Percentiles rank a stretch among this genome's conserved stretches.
These are phyloP conservation scores for Pasiphila rectangulata DNA, from an alignment of 2,888 invertebrate species.

Conservation along the genomic window DNA sequence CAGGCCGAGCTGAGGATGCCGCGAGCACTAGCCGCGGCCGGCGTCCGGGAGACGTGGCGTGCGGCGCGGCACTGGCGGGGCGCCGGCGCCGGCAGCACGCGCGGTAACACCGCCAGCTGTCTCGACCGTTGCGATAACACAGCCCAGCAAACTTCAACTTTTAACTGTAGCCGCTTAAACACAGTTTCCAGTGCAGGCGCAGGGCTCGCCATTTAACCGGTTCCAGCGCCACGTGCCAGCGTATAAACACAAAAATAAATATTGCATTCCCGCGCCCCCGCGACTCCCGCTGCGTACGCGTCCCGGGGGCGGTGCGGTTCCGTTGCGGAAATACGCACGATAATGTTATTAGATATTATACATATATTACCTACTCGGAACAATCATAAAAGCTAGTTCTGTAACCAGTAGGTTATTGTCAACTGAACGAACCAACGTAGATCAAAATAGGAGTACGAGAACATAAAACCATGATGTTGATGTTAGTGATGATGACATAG, in stretches of 20 bases:
- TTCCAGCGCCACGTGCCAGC: conserved; percentile 39
- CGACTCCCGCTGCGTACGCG: background rate
- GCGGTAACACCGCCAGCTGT: conserved; percentile 6
- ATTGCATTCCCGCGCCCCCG: conserved; percentile 13
- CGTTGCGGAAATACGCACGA: too few species aligned
- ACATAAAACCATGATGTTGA: too few species aligned
- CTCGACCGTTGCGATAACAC: conserved; percentile 6
- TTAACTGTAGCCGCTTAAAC: background rate
- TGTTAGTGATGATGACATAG: too few species aligned
- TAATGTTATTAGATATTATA: too few species aligned
- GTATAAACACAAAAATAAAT: conserved; percentile 36
- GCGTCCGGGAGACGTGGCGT: background rate
- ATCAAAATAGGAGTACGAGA: too few species aligned
- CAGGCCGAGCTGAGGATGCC: too few species aligned
- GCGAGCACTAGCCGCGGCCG: background rate
- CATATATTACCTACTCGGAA: too few species aligned
- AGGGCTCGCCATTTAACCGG: conserved; percentile 17
- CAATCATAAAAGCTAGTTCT: too few species aligned
- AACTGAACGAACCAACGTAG: too few species aligned
- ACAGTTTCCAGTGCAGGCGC: background rate
- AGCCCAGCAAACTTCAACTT: background rate
- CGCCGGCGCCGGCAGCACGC: conserved; percentile 6
- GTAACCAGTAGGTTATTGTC: too few species aligned
- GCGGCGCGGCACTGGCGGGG: background rate
- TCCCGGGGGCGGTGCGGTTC: too few species aligned